phyloP scores from a whole-genome alignment of 2,797 vertebrate genomes.

The Falco columbarius region DNA sequence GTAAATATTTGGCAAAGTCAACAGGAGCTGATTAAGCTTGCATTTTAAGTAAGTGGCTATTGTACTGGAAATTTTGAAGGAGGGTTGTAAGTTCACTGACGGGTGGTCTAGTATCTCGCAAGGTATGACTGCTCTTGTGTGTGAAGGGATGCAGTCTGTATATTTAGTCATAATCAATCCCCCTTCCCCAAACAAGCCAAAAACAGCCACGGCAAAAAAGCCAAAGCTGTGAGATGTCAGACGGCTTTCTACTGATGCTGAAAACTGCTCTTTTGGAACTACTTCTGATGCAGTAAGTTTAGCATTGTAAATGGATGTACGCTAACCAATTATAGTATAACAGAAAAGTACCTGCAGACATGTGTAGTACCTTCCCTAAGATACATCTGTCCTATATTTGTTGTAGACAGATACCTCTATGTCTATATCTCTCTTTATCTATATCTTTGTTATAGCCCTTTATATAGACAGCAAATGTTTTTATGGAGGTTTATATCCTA shows the following conservation, averaged over 20 bases:
- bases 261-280: background rate
- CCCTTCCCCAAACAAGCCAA: background rate
- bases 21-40: background rate
- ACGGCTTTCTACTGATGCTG: background rate
- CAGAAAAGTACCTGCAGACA: background rate
- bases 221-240: background rate
- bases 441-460: background rate
- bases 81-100: background rate
- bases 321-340: background rate
- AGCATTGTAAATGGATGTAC: background rate
- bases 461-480: background rate
- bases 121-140: background rate
- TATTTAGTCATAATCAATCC: background rate
- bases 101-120: background rate
- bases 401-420: background rate
- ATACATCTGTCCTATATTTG: background rate
- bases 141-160: background rate
- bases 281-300: background rate
- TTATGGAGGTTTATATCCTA: background rate
- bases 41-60: constrained; percentile 1
- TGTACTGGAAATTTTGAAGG: background rate
- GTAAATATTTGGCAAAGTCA: background rate
- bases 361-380: background rate
- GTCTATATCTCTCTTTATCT: background rate
- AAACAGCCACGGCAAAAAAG: accelerated